phyloP scores from a whole-genome alignment of 30 jellyfish, hydroid and myxozoan species.

The Pelagia noctiluca region DNA sequence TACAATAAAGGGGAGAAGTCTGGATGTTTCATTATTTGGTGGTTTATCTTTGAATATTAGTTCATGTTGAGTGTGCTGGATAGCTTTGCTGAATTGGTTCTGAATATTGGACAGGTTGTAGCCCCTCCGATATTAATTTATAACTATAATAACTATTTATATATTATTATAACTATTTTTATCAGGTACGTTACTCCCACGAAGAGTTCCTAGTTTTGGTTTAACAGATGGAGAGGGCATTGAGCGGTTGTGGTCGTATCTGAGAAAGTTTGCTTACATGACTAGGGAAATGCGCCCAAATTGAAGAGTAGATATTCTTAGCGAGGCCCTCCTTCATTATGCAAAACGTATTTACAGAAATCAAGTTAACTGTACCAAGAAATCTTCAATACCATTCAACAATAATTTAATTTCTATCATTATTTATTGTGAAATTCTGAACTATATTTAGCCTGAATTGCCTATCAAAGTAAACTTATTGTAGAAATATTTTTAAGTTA shows the following conservation, averaged over 20 bases:
- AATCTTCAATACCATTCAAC: not conserved
- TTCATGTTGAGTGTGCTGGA: too few relatives aligned
- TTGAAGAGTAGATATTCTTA: slow-evolving; percentile 31
- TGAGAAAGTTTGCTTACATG: slow-evolving; percentile 43
- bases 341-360: slow-evolving; percentile 13
- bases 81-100: too few relatives aligned
- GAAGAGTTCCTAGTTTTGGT: slow-evolving; percentile 36
- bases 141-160: too few relatives aligned
- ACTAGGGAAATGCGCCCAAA: slow-evolving; percentile 56
- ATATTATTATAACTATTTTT: too few relatives aligned
- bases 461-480: not conserved
- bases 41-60: too few relatives aligned
- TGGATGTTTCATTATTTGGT: too few relatives aligned
- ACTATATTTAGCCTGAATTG: not conserved
- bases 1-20: too few relatives aligned
- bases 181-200: not conserved
- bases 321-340: slow-evolving; percentile 56
- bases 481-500: not conserved
- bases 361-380: not conserved
- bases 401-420: too few relatives aligned
- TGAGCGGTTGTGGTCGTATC: slow-evolving; percentile 66
- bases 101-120: too few relatives aligned
- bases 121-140: too few relatives aligned
- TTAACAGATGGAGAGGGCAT: slow-evolving; percentile 65
- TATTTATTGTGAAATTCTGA: too few relatives aligned